Percentiles rank a stretch among this genome's conserved stretches.
Evolutionary conservation across 2,888 invertebrate genomes (phyloP).

Genomic region (Cryptocheilus praepositus): DNA sequence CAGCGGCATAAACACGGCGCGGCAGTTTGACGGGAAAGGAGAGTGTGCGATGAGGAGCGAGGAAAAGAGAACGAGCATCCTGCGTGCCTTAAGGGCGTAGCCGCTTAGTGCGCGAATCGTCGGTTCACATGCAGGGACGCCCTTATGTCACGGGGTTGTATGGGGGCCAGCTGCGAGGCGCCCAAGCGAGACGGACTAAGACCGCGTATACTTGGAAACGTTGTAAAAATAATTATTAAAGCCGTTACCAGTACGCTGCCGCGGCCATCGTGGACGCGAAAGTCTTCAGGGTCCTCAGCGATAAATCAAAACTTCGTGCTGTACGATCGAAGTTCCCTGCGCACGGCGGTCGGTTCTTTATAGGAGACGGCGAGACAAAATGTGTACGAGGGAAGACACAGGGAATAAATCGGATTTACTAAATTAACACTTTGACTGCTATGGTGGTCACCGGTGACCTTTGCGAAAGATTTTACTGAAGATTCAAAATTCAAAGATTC

Average conservation of each 20-base stretch:
- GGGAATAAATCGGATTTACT: too few relatives aligned
- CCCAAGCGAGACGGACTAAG: slow-evolving; percentile 71
- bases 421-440: too few relatives aligned
- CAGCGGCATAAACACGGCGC: slow-evolving; percentile 55
- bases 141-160: slow-evolving; percentile 71
- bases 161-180: slow-evolving; percentile 74
- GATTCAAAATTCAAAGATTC: too few relatives aligned
- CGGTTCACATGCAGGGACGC: slow-evolving; percentile 63
- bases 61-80: slow-evolving; percentile 64
- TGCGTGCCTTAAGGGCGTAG: slow-evolving; percentile 64
- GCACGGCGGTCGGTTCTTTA: too few relatives aligned
- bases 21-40: slow-evolving; percentile 46
- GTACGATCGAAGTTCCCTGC: too few relatives aligned
- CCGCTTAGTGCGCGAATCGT: slow-evolving; percentile 41
- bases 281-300: too few relatives aligned
- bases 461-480: too few relatives aligned
- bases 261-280: too few relatives aligned
- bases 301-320: too few relatives aligned
- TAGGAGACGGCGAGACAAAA: too few relatives aligned
- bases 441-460: too few relatives aligned
- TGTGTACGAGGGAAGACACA: too few relatives aligned
- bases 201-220: slow-evolving; percentile 73
- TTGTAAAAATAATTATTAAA: slow-evolving; percentile 75
- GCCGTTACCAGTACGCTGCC: slow-evolving; percentile 64
- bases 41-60: slow-evolving; percentile 11